phyloP scores from a whole-genome alignment of 2,113 vertebrate genomes.

The Casuarius casuarius region DNA sequence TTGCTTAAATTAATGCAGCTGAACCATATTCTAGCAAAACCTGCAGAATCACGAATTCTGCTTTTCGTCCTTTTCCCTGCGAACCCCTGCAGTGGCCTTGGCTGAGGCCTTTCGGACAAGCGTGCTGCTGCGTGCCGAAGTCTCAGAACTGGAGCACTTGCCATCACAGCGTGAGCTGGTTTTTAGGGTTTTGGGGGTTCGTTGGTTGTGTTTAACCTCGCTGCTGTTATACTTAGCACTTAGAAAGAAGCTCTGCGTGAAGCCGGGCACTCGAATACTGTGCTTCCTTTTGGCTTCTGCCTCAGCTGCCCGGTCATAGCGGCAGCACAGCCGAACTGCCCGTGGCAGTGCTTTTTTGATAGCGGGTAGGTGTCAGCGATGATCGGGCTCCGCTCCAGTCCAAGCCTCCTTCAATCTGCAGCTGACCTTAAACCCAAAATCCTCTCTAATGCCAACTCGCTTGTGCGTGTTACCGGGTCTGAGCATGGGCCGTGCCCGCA shows the following conservation, averaged over 20 bases:
- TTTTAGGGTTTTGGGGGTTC: too few species aligned
- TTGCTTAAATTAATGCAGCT: constrained; percentile 16
- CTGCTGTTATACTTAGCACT: background rate
- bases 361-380: background rate
- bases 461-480: background rate
- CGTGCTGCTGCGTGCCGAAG: background rate
- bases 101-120: background rate
- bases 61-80: background rate
- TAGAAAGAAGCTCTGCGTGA: background rate
- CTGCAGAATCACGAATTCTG: background rate
- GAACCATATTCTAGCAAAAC: background rate
- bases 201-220: background rate
- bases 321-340: background rate
- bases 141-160: background rate
- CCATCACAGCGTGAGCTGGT: background rate
- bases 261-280: background rate
- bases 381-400: too few species aligned
- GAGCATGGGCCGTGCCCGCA: background rate
- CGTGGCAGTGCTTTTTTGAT: background rate
- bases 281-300: background rate
- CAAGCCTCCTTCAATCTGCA: background rate
- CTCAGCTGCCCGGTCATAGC: background rate
- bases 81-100: background rate
- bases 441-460: background rate
- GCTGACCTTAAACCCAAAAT: background rate